Evolutionary conservation across 2,797 vertebrate species (phyloP).

Genomic region (Catharus ustulatus): DNA sequence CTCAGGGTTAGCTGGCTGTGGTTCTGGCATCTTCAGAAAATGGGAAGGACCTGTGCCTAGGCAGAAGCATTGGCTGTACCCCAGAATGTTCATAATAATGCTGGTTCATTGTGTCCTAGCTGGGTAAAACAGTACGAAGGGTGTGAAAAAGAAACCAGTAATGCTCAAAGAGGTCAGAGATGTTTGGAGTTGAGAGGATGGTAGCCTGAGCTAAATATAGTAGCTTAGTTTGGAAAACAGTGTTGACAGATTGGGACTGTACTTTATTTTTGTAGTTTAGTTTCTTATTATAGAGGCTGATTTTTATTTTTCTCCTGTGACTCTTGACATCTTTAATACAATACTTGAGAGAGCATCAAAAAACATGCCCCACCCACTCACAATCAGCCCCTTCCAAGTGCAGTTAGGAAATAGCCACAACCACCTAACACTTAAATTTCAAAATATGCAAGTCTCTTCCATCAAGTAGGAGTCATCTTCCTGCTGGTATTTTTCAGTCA

Average conservation of each 20-base stretch:
- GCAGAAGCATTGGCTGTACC: neutral
- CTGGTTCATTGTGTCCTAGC: neutral
- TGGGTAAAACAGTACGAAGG: neutral
- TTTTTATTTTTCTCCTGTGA: neutral
- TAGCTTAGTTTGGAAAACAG: neutral
- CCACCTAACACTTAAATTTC: neutral
- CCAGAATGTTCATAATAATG: neutral
- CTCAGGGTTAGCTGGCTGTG: neutral
- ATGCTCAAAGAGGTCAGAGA: neutral
- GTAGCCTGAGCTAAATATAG: slow-evolving; percentile 3
- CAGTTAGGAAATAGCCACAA: neutral
- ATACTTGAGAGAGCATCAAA: neutral
- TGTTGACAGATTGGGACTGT: neutral
- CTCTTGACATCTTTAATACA: neutral
- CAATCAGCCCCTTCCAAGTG: neutral
- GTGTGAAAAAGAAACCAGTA: neutral
- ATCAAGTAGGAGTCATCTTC: neutral
- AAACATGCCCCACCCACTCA: neutral
- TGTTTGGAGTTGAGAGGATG: neutral
- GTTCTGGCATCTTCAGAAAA: neutral
- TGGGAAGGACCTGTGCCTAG: neutral
- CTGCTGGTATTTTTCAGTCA: neutral
- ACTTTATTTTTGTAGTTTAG: neutral
- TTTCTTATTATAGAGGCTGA: neutral
- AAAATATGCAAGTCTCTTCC: neutral